Evolutionary conservation across 2,113 vertebrate species (phyloP).

Genomic region (Mastomys natalensis): DNA sequence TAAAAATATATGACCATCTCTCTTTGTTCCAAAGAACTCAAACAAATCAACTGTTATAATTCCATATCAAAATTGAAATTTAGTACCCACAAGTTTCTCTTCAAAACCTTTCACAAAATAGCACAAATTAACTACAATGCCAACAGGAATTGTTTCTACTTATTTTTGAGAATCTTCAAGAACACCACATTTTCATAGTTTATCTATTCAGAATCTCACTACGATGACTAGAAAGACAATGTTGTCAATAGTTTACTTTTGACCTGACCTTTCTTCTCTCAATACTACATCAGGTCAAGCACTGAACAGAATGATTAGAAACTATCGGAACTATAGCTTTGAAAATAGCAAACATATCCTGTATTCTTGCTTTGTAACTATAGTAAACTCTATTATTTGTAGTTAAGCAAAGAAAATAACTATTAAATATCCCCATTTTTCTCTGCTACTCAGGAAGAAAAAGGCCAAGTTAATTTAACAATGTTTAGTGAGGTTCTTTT

Average conservation of each 20-base stretch:
- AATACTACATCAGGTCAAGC: conserved; percentile 30
- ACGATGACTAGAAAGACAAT: conserved; percentile 38
- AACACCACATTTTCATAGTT: conserved; percentile 44
- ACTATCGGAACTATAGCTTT: not conserved
- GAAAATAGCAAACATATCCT: conserved; percentile 19
- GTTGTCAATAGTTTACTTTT: conserved; percentile 58
- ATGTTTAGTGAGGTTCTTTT: conserved; percentile 31
- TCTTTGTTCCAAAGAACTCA: conserved; percentile 52
- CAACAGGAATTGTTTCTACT: conserved; percentile 32
- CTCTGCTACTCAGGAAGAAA: conserved; percentile 41
- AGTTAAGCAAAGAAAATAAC: conserved; percentile 50
- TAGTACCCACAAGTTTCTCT: not conserved
- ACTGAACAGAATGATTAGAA: conserved; percentile 14
- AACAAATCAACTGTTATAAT: not conserved
- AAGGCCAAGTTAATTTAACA: conserved; percentile 40
- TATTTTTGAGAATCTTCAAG: conserved; percentile 37
- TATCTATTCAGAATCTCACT: conserved; percentile 26
- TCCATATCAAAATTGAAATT: not conserved
- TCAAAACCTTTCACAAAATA: not conserved
- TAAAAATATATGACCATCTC: conserved; percentile 54
- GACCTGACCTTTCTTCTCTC: conserved; percentile 43
- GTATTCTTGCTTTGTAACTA: conserved; percentile 62
- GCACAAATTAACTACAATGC: conserved; percentile 18
- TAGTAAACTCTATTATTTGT: conserved; percentile 68
- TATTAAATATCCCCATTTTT: conserved; percentile 45